Evolutionary conservation across 2,888 invertebrate species (phyloP), one percentile per base, ranked within the genome.

Genomic region (Tryphoninae sp.): DNA sequence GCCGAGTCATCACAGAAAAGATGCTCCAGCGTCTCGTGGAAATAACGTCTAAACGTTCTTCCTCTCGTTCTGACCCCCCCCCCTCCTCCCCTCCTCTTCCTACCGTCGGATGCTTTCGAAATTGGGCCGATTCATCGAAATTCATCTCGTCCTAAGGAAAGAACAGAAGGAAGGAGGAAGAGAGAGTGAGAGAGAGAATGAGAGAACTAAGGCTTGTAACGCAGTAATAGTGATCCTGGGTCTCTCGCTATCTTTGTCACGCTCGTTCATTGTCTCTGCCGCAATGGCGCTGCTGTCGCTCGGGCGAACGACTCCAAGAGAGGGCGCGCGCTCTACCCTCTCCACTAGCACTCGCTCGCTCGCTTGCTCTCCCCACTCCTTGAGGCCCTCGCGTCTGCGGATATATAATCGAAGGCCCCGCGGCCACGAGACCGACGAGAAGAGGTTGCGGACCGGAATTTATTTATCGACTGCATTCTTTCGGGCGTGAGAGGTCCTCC

Each of bases 41-140:
- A 84, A 81, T 78, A 59, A 71, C 67, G 51, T 58, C 76, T 81
- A 86, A 86, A 83, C 82, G 84, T 77, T 79, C 78, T 49, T n/a
- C 8, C 26, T 33, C 61, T 42, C 19, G 16, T 19, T 55, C 55
- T 19, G 4, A 13, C 7, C 7, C 62, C 45, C 58, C 11, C 13
- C 40, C n/a, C 55, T 33, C 26, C 8, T n/a, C n/a, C 1, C 45
- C 13, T 11, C 42, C 62, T 49, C n/a, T 8, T 49, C n/a, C 55
- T 33, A 6, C 16, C 45, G 69, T 49, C 67, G 82, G 76, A 86
- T 85, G 79, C 86, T 78, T 82, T 72, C 51, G 62, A 86, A 87
- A 87, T 87, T 86, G 84, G 84, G 71, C 84, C 84, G 85, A 86
- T 87, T 87, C 87, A 86, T 86, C 85, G 86, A 86, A 87, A 86